Evolutionary conservation across 2,797 vertebrate genomes (phyloP).

Genomic region (Balearica regulorum): DNA sequence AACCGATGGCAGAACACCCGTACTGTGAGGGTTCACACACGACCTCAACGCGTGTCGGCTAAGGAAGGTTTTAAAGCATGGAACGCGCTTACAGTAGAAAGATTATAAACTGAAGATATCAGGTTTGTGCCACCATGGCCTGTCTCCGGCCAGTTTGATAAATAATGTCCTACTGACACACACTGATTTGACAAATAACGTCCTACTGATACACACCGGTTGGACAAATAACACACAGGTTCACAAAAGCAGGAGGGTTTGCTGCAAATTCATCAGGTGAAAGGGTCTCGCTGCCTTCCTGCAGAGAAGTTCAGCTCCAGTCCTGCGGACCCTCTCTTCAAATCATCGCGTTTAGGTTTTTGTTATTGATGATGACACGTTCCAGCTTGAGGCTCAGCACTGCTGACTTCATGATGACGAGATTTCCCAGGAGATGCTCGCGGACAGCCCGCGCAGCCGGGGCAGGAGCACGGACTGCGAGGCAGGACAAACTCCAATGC

Average conservation of each 20-base stretch:
- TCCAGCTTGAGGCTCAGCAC: neutral
- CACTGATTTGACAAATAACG: no score
- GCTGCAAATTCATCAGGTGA: neutral
- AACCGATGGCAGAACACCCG: neutral
- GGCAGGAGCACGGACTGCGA: fast-evolving
- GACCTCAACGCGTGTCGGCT: no score
- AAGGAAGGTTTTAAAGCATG: no score
- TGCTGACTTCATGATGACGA: neutral
- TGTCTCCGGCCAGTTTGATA: fast-evolving
- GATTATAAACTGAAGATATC: no score
- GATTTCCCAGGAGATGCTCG: neutral
- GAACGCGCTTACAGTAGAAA: neutral
- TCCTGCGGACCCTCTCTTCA: no score
- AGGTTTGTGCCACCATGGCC: neutral
- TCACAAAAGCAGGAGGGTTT: no score
- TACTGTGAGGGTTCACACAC: fast-evolving
- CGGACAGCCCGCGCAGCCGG: neutral
- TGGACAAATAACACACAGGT: no score
- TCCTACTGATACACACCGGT: no score
- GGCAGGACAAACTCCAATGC: neutral
- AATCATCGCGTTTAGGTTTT: neutral
- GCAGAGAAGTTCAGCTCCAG: neutral
- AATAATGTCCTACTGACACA: no score
- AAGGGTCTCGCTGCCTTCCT: neutral
- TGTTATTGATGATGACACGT: neutral